These are phyloP conservation scores for Papilio protenor DNA, from an alignment of 2,888 invertebrate genomes.

Conservation along the genomic window DNA sequence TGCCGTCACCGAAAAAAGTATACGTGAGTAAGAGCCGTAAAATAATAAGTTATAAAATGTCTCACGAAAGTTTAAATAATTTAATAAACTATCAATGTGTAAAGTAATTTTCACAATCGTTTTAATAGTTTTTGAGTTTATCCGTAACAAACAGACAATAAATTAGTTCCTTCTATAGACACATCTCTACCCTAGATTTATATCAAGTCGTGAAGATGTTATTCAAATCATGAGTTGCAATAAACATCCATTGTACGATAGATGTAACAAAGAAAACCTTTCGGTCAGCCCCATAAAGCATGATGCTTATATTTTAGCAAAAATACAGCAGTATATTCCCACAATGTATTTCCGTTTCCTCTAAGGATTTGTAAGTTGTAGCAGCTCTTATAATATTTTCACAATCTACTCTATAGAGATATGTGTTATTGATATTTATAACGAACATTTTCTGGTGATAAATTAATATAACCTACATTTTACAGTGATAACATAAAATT, in stretches of 20 bases:
- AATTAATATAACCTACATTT: no score
- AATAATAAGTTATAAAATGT: no score
- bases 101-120: background rate
- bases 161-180: background rate
- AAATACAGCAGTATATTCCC: slow-evolving; percentile 23
- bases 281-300: slow-evolving; percentile 10
- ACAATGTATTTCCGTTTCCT: slow-evolving; percentile 30
- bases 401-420: background rate
- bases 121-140: background rate
- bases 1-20: no score
- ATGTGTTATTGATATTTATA: background rate
- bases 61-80: no score
- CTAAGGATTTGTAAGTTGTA: slow-evolving; percentile 20
- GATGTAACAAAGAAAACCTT: slow-evolving; percentile 26
- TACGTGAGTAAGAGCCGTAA: no score
- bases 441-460: no score
- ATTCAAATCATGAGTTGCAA: slow-evolving; percentile 9
- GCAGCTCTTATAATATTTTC: slow-evolving; percentile 27
- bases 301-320: slow-evolving; percentile 23
- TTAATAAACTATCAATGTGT: background rate
- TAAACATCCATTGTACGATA: background rate
- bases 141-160: background rate
- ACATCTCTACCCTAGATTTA: background rate
- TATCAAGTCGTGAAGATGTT: background rate
- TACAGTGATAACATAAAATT: no score